These are phyloP conservation scores for Clytia hemisphaerica DNA, from an alignment of 30 jellyfish, hydroid and myxozoan species.

Conservation along the genomic window DNA sequence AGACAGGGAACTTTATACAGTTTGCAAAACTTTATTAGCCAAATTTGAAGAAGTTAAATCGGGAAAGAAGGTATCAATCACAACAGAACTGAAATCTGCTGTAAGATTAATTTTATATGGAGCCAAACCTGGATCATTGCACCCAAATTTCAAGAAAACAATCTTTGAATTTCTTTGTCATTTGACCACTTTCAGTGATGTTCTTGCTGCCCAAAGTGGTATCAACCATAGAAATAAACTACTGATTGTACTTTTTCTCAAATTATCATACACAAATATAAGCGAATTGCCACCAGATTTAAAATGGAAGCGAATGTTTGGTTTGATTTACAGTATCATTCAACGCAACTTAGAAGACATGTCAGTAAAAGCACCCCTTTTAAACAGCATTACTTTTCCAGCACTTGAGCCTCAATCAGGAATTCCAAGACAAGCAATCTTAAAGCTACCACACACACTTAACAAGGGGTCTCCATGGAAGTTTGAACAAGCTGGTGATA, in stretches of 20 bases:
- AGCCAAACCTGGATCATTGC: slow-evolving; percentile 8
- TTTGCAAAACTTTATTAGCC: neutral
- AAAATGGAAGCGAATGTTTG: slow-evolving; percentile 2
- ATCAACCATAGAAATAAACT: neutral
- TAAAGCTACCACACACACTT: too few relatives aligned
- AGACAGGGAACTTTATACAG: neutral
- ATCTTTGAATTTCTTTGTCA: neutral
- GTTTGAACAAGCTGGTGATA: too few relatives aligned
- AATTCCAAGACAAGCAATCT: too few relatives aligned
- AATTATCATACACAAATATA: neutral
- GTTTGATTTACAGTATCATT: too few relatives aligned
- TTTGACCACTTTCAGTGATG: slow-evolving; percentile 2
- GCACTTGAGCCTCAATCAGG: too few relatives aligned
- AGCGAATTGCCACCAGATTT: slow-evolving; percentile 1
- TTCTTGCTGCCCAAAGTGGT: slow-evolving; percentile 7
- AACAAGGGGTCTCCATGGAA: too few relatives aligned
- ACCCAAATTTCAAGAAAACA: neutral
- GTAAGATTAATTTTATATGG: neutral
- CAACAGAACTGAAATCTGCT: neutral
- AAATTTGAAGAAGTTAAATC: neutral
- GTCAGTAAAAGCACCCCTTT: too few relatives aligned
- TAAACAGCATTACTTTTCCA: too few relatives aligned
- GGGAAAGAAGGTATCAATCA: neutral
- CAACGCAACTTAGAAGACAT: too few relatives aligned
- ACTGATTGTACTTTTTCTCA: neutral